These are phyloP conservation scores for Tryphoninae sp. DNA, from an alignment of 2,888 invertebrate genomes.

Conservation along the genomic window DNA sequence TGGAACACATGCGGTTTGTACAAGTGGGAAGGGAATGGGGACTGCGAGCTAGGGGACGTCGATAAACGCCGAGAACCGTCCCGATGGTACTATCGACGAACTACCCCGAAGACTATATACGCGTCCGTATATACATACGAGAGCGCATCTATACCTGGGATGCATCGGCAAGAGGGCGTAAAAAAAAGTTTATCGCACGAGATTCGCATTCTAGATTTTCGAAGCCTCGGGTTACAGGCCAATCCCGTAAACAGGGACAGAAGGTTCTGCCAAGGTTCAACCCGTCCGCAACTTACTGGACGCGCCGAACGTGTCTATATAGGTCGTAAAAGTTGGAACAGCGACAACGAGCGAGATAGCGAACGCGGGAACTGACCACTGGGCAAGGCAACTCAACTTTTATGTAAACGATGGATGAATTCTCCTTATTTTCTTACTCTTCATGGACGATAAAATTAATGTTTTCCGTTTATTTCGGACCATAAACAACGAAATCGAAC, in stretches of 20 bases:
- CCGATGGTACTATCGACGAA: constrained; percentile 45
- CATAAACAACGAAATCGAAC: too few relatives aligned
- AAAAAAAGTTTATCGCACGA: constrained; percentile 52
- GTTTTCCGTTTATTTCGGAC: too few relatives aligned
- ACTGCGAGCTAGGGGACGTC: constrained; percentile 48
- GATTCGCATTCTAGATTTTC: constrained; percentile 54
- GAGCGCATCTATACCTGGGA: neutral
- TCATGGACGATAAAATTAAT: neutral
- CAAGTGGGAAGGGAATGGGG: constrained; percentile 4
- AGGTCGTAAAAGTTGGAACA: neutral
- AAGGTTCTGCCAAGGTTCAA: constrained; percentile 10
- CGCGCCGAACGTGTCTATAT: too few relatives aligned
- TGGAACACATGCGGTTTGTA: constrained; percentile 39
- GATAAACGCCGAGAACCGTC: constrained; percentile 56
- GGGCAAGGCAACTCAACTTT: too few relatives aligned
- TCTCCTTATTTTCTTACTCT: neutral
- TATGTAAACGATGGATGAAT: neutral
- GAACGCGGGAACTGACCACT: neutral
- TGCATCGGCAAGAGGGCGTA: constrained; percentile 2
- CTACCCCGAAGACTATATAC: constrained; percentile 27
- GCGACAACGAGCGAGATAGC: neutral
- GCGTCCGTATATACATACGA: neutral
- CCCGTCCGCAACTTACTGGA: constrained; percentile 22
- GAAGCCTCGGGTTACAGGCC: constrained; percentile 44
- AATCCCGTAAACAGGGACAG: constrained; percentile 47